Evolutionary conservation across 2,888 invertebrate species (phyloP), one percentile per base, ranked within the genome.

Genomic region (Leptodirus hochenwartii): DNA sequence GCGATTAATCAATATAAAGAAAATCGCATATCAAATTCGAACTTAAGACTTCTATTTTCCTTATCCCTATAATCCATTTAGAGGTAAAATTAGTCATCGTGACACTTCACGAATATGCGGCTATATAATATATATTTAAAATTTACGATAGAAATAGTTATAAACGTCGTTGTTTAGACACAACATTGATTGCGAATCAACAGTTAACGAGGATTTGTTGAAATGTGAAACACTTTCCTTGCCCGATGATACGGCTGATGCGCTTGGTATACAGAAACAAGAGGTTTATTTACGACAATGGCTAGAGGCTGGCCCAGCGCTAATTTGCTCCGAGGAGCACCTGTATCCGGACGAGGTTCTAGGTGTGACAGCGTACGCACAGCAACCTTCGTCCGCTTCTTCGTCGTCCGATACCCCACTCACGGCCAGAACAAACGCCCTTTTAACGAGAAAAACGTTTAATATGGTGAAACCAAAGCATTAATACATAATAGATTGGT

Each of bases 381-480:
- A 29, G 5, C 33, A 33, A 15, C 22, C 33, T 15, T n/a, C 34
- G 9, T 25, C 26, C 15, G 17, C 39, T 39, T 13, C 34, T 36
- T 31, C 35, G 30, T 36, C 36, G 13, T 32, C 31, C 8, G 37
- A 38, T 5, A 44, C 40, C 37, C 49, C 50, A 13, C 34, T 54
- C 22, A 54, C 49, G 15, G 43, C 45, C 11, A 41, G 56, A 26
- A 54, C 56, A n/a, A 49, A 54, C 32, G 53, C 53, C 17, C 41
- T 56, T 35, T 39, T 51, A 27, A 47, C 43, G 22, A 50, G 49
- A 16, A 54, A 51, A 33, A 50, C 53, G 3, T 56, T 56, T 39
- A 54, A 56, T 47, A 47, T 55, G 39, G 51, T 56, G 10, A 54
- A 46, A 44, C 51, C 50, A 17, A 52, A 50, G 34, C 38, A 27